phyloP scores from a whole-genome alignment of 2,113 vertebrate genomes.

The Istiophorus platypterus region DNA sequence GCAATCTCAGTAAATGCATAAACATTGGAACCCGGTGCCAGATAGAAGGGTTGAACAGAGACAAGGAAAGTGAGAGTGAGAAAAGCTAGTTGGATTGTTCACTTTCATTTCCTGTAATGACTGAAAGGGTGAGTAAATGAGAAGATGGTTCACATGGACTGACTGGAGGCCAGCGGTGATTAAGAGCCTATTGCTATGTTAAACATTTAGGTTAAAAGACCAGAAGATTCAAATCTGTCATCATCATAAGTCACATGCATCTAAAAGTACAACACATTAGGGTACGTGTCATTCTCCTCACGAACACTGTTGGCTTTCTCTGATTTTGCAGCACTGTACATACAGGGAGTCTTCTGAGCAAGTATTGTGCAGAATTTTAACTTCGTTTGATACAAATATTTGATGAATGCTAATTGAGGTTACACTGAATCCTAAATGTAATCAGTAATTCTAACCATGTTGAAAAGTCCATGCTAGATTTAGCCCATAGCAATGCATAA shows the following conservation, averaged over 20 bases:
- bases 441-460: neutral
- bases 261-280: neutral
- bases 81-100: conserved; percentile 57
- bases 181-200: conserved; percentile 21
- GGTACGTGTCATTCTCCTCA: neutral
- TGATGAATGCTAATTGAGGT: neutral
- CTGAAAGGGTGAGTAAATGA: conserved; percentile 26
- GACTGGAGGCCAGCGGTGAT: conserved; percentile 37
- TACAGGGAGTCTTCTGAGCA: neutral
- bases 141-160: conserved; percentile 52
- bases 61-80: conserved; percentile 59
- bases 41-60: conserved; percentile 71
- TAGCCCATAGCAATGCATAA: neutral
- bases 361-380: neutral
- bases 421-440: neutral
- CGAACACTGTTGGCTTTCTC: neutral
- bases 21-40: conserved; percentile 89
- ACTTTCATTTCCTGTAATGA: conserved; percentile 71
- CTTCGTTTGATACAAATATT: neutral
- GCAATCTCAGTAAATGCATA: conserved; percentile 92
- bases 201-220: conserved; percentile 39
- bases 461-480: neutral
- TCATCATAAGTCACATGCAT: conserved; percentile 6
- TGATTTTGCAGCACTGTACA: neutral
- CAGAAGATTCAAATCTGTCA: conserved; percentile 17